Conservation (phyloP, 1,140 invertebrate species). For the Zophobas morio region DNA sequence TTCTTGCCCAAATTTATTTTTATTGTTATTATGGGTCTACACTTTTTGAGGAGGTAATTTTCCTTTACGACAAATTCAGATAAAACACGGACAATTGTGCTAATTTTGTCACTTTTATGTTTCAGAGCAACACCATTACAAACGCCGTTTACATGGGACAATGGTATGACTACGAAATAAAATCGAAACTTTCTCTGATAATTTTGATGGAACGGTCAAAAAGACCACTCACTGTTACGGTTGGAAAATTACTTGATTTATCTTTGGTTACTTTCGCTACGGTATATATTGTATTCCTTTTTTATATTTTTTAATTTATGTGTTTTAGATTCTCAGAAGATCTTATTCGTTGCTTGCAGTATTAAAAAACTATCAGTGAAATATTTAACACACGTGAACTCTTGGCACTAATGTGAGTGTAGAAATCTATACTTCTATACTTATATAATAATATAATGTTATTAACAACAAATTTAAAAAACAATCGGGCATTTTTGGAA, state of each 20-base stretch:
- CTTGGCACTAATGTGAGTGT: too few relatives aligned
- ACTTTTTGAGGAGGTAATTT: slow-evolving; percentile 47
- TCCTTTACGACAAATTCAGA: slow-evolving; percentile 7
- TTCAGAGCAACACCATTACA: slow-evolving; percentile 52
- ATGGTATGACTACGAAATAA: slow-evolving; percentile 52
- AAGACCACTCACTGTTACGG: slow-evolving; percentile 46
- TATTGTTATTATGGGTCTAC: slow-evolving; percentile 59
- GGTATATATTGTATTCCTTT: slow-evolving; percentile 27
- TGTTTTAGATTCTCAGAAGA: slow-evolving; percentile 38
- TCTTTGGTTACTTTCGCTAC: slow-evolving; percentile 49
- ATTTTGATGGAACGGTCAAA: slow-evolving; percentile 56
- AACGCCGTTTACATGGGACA: slow-evolving; percentile 52
- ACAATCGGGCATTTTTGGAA: too few relatives aligned
- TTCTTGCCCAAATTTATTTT: slow-evolving; percentile 35
- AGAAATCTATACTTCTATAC: too few relatives aligned
- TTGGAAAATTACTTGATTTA: slow-evolving; percentile 50
- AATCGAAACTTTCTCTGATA: slow-evolving; percentile 51
- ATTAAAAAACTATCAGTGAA: slow-evolving; percentile 31
- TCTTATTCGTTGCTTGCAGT: slow-evolving; percentile 36
- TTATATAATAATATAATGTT: too few relatives aligned
- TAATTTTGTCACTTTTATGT: slow-evolving; percentile 4
- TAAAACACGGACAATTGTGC: not conserved
- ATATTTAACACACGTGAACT: slow-evolving; percentile 1
- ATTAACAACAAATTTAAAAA: too few relatives aligned
- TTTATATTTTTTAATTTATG: not conserved